phyloP scores from a whole-genome alignment of 2,888 invertebrate genomes.

The Notodonta dromedarius region DNA sequence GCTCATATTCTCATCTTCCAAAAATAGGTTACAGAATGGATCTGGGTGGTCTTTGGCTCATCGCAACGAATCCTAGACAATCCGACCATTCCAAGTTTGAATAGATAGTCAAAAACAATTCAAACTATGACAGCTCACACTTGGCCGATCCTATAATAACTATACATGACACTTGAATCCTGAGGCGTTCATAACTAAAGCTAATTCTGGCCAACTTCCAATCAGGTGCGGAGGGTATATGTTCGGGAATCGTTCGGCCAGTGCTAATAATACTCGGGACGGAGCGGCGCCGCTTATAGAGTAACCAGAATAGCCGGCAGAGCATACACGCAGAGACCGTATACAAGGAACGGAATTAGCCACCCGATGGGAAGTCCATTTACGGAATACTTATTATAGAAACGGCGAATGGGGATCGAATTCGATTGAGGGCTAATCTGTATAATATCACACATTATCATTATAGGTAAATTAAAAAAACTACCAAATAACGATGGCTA shows the following conservation, averaged over 20 bases:
- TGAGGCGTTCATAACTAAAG: conserved; percentile 50
- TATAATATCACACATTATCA: too few relatives aligned
- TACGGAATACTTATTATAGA: conserved; percentile 44
- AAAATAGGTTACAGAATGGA: too few relatives aligned
- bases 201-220: conserved; percentile 70
- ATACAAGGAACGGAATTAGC: conserved; percentile 51
- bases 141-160: conserved; percentile 32
- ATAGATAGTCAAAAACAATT: neutral
- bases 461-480: too few relatives aligned
- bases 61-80: too few relatives aligned
- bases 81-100: too few relatives aligned
- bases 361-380: conserved; percentile 48
- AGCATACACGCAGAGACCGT: conserved; percentile 59
- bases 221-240: conserved; percentile 74
- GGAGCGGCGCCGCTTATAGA: conserved; percentile 72
- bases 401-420: conserved; percentile 6
- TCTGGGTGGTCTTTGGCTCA: too few relatives aligned
- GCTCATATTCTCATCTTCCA: too few relatives aligned
- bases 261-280: conserved; percentile 71
- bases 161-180: conserved; percentile 44
- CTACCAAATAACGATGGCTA: too few relatives aligned
- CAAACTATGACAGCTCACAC: conserved; percentile 13
- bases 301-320: conserved; percentile 70
- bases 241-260: conserved; percentile 65
- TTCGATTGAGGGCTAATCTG: neutral